A percentile compares a stretch with the other conserved stretches of the same genome.
Evolutionary conservation across 2,888 invertebrate species (phyloP).

Genomic region (Agrotis exclamationis): DNA sequence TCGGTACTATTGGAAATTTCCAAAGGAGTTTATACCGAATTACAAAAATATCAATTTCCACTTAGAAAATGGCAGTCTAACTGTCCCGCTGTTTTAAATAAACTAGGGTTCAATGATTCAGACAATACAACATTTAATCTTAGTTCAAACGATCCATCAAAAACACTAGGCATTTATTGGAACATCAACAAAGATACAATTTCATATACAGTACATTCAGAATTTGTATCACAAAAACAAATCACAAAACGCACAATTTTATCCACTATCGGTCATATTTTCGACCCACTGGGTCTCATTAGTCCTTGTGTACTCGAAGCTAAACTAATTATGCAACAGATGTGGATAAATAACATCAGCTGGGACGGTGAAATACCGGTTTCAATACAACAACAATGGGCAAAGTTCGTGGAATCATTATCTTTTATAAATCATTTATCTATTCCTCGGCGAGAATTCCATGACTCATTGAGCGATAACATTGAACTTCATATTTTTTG

Average conservation of each 20-base stretch:
- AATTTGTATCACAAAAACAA: background rate
- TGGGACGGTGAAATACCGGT: constrained; percentile 3
- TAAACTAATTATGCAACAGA: background rate
- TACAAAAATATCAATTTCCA: background rate
- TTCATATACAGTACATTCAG: background rate
- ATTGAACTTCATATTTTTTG: constrained; percentile 24
- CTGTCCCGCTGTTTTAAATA: background rate
- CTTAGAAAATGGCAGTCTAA: constrained; percentile 4
- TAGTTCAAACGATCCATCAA: background rate
- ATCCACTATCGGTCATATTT: background rate
- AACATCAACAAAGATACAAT: background rate
- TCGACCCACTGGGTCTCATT: too few species aligned
- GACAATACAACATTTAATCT: too few species aligned
- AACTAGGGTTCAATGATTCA: too few species aligned
- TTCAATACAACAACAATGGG: background rate
- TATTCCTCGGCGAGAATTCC: constrained; percentile 21
- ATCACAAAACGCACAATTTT: background rate
- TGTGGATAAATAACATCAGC: background rate
- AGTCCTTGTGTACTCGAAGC: too few species aligned
- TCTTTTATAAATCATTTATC: constrained; percentile 4
- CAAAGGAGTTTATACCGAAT: constrained; percentile 2
- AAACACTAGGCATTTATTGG: background rate
- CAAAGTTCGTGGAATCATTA: constrained; percentile 6
- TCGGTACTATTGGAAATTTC: constrained; percentile 2
- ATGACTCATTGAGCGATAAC: background rate